These are phyloP conservation scores for Toxotes lorentzi DNA, from an alignment of 2,797 vertebrate species.

Conservation along the genomic window DNA sequence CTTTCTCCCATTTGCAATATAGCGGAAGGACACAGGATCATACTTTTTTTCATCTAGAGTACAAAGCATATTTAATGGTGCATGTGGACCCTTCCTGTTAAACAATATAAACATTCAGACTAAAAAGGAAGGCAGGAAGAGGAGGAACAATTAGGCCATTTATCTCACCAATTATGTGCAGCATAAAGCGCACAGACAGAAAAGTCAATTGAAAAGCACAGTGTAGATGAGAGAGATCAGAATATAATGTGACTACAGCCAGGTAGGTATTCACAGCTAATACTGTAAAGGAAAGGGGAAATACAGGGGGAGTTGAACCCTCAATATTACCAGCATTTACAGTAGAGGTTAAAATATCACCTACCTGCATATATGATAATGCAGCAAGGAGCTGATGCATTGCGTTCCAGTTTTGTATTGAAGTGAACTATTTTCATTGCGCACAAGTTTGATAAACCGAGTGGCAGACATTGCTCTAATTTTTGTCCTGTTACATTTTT, in stretches of 20 bases:
- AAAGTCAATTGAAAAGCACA: not conserved
- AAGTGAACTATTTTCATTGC: constrained; percentile 12
- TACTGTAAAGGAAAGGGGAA: not conserved
- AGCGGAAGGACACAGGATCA: constrained; percentile 54
- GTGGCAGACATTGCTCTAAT: constrained; percentile 18
- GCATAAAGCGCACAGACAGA: constrained; percentile 30
- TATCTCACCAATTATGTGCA: constrained; percentile 45
- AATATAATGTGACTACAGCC: not conserved
- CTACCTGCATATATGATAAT: not conserved
- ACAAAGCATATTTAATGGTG: constrained; percentile 54
- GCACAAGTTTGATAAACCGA: constrained; percentile 14
- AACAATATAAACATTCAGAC: constrained; percentile 30
- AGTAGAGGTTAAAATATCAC: not conserved
- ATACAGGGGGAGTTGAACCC: not conserved
- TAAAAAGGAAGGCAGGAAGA: constrained; percentile 57
- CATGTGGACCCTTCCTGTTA: constrained; percentile 58
- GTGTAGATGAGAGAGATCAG: not conserved
- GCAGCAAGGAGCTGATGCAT: not conserved
- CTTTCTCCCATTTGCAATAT: constrained; percentile 49
- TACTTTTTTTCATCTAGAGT: constrained; percentile 44
- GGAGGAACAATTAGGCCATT: constrained; percentile 34
- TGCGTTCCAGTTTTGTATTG: not conserved
- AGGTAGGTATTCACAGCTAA: not conserved
- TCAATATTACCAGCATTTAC: not conserved
- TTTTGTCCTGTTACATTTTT: constrained; percentile 40